A percentile compares a stretch with the other conserved stretches of the same genome.
These are phyloP conservation scores for Diuraphis noxia DNA, from an alignment of 1,140 invertebrate species.

Conservation along the genomic window DNA sequence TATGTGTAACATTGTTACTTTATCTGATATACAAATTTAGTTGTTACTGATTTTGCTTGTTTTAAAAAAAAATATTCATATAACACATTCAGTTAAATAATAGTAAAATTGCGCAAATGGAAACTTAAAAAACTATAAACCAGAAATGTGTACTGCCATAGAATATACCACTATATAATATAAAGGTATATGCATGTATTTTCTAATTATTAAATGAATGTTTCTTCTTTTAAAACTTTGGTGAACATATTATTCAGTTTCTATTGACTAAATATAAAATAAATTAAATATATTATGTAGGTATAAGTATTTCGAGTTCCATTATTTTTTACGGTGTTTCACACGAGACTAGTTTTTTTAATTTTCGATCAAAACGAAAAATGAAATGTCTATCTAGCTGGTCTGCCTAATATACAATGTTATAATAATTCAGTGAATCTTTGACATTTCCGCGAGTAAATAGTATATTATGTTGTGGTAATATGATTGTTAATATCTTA, in stretches of 20 bases:
- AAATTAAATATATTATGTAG: neutral
- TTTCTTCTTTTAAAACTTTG: neutral
- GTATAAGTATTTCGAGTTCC: neutral
- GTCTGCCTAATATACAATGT: neutral
- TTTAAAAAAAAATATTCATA: neutral
- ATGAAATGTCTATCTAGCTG: neutral
- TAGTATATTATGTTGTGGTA: neutral
- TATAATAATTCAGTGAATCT: neutral
- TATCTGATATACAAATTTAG: neutral
- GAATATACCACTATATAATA: too few species aligned
- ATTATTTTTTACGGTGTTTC: neutral
- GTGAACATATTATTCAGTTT: neutral
- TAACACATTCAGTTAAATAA: neutral
- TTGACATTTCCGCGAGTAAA: neutral
- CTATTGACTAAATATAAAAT: neutral
- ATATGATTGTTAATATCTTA: too few species aligned
- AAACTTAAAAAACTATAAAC: neutral
- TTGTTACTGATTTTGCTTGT: neutral
- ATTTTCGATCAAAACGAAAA: neutral
- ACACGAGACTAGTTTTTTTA: neutral
- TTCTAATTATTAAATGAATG: neutral
- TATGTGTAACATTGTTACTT: neutral
- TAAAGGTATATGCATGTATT: neutral
- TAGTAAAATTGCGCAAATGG: neutral
- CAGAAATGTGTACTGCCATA: too few species aligned